These are phyloP conservation scores for Argopecten irradians DNA, from an alignment of 1,140 invertebrate genomes.

Conservation along the genomic window DNA sequence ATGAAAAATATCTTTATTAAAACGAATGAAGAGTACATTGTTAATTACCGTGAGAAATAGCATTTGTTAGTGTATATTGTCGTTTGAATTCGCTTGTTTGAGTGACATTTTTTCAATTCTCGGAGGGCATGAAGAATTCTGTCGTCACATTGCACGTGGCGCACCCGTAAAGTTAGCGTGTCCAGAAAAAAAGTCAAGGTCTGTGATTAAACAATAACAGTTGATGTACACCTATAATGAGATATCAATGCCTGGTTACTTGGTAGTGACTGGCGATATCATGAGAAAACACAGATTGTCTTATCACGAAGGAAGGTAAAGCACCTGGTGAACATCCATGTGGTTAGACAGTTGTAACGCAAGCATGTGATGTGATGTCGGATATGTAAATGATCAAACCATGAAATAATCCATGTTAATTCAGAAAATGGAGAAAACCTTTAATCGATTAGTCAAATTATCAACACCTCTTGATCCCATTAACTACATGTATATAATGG, in stretches of 20 bases:
- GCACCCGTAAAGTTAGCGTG: background rate
- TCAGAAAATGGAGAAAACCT: too few species aligned
- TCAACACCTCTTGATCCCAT: too few species aligned
- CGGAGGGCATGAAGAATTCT: background rate
- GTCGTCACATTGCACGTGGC: background rate
- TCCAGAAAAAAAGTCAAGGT: background rate
- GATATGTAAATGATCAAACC: too few species aligned
- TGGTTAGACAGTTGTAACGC: too few species aligned
- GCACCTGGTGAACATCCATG: too few species aligned
- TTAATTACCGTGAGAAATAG: constrained; percentile 4
- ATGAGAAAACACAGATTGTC: background rate
- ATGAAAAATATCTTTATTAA: background rate
- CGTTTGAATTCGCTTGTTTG: background rate
- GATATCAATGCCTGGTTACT: background rate
- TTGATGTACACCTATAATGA: background rate
- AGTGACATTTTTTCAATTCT: background rate
- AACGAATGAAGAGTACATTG: background rate
- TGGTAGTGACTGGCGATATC: background rate
- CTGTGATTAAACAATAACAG: background rate
- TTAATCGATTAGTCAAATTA: too few species aligned
- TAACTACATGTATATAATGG: too few species aligned
- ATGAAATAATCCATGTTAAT: too few species aligned
- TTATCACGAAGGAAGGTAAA: too few species aligned
- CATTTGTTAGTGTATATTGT: background rate
- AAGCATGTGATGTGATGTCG: too few species aligned